Percentiles rank a stretch among this genome's conserved stretches.
Evolutionary conservation across 1,140 invertebrate genomes (phyloP).

Genomic region (Ips typographus): DNA sequence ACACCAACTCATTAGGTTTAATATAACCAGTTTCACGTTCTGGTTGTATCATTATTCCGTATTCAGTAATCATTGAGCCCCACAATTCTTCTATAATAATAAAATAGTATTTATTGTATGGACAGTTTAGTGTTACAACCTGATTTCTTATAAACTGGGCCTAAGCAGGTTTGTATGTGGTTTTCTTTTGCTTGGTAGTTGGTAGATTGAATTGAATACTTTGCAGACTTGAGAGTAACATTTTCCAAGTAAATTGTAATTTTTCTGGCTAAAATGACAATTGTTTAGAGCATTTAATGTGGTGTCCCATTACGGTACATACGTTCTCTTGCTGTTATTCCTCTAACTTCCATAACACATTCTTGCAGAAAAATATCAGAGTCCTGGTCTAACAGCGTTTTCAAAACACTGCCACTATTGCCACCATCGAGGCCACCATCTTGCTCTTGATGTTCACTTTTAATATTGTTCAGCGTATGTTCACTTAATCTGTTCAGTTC

Average conservation of each 20-base stretch:
- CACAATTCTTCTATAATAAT: slow-evolving; percentile 19
- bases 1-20: slow-evolving; percentile 24
- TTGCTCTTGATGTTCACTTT: neutral
- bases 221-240: slow-evolving; percentile 10
- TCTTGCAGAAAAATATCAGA: slow-evolving; percentile 36
- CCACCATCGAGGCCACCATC: neutral
- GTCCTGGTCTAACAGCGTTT: slow-evolving; percentile 10
- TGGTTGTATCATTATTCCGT: slow-evolving; percentile 42
- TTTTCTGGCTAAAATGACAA: too few relatives aligned
- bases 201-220: slow-evolving; percentile 26
- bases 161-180: neutral
- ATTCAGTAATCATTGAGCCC: slow-evolving; percentile 23
- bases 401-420: neutral
- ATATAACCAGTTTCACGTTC: slow-evolving; percentile 28
- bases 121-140: neutral
- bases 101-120: neutral
- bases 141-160: slow-evolving; percentile 15
- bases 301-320: neutral
- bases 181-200: slow-evolving; percentile 34
- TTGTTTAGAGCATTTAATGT: too few relatives aligned
- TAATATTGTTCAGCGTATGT: slow-evolving; percentile 11
- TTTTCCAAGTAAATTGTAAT: too few relatives aligned
- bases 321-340: slow-evolving; percentile 34
- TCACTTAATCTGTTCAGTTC: neutral
- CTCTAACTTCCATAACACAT: slow-evolving; percentile 30